Percentiles rank a stretch among this genome's conserved stretches.
Conservation (phyloP, 2,113 vertebrate species). For the Podiceps cristatus region DNA sequence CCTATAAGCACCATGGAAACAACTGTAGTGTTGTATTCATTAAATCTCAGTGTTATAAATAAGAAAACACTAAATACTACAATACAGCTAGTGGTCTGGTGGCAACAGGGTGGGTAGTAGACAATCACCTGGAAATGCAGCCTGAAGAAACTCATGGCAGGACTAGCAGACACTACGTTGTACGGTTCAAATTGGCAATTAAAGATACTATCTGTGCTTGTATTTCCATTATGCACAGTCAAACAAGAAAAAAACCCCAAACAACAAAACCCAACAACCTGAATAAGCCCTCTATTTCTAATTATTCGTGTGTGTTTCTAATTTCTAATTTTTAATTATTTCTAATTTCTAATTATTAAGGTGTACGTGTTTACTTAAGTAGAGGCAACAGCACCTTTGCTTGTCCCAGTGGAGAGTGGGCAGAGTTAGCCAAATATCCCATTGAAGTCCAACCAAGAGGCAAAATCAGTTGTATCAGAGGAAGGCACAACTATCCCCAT, state of each 20-base stretch:
- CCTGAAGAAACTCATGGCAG: background rate
- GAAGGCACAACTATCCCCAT: background rate
- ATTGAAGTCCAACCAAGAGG: background rate
- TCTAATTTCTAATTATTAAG: background rate
- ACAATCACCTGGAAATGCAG: conserved; percentile 31
- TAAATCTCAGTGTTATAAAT: conserved; percentile 22
- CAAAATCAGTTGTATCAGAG: background rate
- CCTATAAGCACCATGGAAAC: conserved; percentile 32
- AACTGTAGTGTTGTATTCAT: background rate
- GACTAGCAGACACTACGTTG: background rate
- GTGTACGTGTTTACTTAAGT: background rate
- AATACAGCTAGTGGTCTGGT: conserved; percentile 38
- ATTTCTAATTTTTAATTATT: too few species aligned
- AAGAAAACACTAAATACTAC: conserved; percentile 44
- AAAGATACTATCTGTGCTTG: background rate
- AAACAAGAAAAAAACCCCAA: background rate
- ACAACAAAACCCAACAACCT: background rate
- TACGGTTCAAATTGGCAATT: background rate
- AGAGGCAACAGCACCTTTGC: background rate
- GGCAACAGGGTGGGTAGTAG: conserved; percentile 18
- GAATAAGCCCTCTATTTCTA: background rate
- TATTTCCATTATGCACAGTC: background rate
- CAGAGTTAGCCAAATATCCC: background rate
- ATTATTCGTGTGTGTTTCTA: background rate
- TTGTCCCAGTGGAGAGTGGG: background rate